Percentiles rank a stretch among this genome's conserved stretches.
Evolutionary conservation across 1,140 invertebrate genomes (phyloP).

Genomic region (Ephestia elutella): DNA sequence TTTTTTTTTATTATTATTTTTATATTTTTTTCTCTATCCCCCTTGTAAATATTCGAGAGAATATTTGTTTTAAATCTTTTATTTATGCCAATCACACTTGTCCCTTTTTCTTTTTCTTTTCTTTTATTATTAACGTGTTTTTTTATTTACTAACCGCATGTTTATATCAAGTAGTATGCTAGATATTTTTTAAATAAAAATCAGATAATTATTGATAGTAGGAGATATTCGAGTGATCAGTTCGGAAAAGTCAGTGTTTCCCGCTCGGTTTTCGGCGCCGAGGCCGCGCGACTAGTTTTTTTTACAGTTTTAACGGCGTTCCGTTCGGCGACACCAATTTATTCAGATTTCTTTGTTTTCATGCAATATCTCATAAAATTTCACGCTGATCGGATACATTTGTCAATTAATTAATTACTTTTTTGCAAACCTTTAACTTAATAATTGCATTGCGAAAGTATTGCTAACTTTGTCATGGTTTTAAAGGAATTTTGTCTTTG

Average conservation of each 20-base stretch:
- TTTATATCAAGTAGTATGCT: background rate
- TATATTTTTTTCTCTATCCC: slow-evolving; percentile 32
- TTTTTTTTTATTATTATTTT: slow-evolving; percentile 31
- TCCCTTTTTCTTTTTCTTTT: slow-evolving; percentile 42
- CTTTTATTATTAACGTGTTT: background rate
- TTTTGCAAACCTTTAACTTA: background rate
- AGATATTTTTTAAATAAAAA: slow-evolving; percentile 5
- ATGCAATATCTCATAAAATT: slow-evolving; percentile 4
- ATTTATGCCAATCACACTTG: slow-evolving; percentile 69
- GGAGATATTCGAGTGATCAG: slow-evolving; percentile 11
- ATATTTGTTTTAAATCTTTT: slow-evolving; percentile 47
- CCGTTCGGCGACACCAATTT: slow-evolving; percentile 36
- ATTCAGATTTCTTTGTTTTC: slow-evolving; percentile 38
- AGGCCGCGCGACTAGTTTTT: slow-evolving; percentile 59
- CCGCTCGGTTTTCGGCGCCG: slow-evolving; percentile 44
- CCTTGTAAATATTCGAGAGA: slow-evolving; percentile 53
- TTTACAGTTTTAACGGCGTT: slow-evolving; percentile 68
- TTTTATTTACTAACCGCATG: slow-evolving; percentile 54
- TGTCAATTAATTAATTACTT: slow-evolving; percentile 7
- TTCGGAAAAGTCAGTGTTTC: slow-evolving; percentile 36
- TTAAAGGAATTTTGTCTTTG: background rate
- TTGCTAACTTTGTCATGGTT: background rate
- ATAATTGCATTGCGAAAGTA: background rate
- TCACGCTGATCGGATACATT: background rate
- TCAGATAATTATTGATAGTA: slow-evolving; percentile 14